A percentile compares a stretch with the other conserved stretches of the same genome.
Conservation (phyloP, 2,113 vertebrate genomes). For the Pycnonotus jocosus region DNA sequence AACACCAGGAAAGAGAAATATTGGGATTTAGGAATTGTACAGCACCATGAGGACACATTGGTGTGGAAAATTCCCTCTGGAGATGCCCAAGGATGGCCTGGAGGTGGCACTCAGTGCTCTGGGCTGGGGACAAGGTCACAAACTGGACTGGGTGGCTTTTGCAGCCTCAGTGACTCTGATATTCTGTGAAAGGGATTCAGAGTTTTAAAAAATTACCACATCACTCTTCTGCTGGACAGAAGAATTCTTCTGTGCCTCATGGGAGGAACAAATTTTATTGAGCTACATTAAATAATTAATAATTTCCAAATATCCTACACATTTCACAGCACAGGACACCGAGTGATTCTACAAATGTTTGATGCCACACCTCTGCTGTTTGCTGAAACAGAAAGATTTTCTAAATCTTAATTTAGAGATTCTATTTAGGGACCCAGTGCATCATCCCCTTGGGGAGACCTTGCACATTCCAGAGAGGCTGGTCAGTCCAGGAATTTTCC, state of each 20-base stretch:
- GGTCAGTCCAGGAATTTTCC: not conserved
- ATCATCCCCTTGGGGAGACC: not conserved
- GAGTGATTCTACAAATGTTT: not conserved
- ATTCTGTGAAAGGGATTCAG: not conserved
- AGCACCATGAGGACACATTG: not conserved
- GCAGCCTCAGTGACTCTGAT: not conserved
- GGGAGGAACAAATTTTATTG: not conserved
- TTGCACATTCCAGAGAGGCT: not conserved
- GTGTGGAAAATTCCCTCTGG: not conserved
- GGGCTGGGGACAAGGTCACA: not conserved
- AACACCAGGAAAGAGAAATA: not conserved
- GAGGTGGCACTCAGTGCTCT: not conserved
- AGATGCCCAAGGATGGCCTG: not conserved
- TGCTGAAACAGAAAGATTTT: not conserved
- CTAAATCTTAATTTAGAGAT: not conserved
- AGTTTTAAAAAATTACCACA: not conserved
- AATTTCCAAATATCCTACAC: not conserved
- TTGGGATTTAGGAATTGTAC: not conserved
- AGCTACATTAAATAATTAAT: not conserved
- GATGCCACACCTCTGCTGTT: not conserved
- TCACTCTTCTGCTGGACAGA: not conserved
- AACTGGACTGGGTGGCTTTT: not conserved
- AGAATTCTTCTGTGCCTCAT: not conserved
- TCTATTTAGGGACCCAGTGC: not conserved
- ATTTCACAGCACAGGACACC: not conserved